phyloP scores from a whole-genome alignment of 2,113 vertebrate species.

The Chloropsis cyanopogon region DNA sequence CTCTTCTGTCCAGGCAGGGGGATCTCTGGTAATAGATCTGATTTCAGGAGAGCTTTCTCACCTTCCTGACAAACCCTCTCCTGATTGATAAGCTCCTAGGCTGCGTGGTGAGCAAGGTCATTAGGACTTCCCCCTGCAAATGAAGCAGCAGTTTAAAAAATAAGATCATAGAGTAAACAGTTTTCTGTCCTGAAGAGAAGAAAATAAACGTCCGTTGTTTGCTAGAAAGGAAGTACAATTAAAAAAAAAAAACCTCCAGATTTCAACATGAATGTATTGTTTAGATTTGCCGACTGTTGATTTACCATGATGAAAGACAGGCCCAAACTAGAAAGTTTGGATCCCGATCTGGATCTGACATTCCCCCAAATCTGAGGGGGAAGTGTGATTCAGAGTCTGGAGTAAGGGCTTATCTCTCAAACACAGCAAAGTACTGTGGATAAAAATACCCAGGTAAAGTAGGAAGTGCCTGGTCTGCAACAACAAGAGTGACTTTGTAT shows the following conservation, averaged over 20 bases:
- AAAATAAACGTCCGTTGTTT: conserved; percentile 55
- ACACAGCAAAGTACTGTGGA: conserved; percentile 6
- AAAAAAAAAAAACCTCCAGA: not conserved
- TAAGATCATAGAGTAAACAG: conserved; percentile 27
- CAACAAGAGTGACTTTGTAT: conserved; percentile 46
- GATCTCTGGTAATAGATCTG: not conserved
- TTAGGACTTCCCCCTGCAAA: conserved; percentile 34
- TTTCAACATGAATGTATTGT: not conserved
- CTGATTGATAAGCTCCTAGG: conserved; percentile 23
- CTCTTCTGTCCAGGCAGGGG: not conserved
- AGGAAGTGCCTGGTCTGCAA: conserved; percentile 48
- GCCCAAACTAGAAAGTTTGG: conserved; percentile 35
- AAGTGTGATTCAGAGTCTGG: not conserved
- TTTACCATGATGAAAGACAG: conserved; percentile 28
- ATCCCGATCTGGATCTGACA: not conserved
- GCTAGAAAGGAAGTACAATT: conserved; percentile 53
- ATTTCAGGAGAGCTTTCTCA: not conserved
- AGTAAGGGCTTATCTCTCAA: conserved; percentile 25
- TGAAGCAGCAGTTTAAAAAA: conserved; percentile 26
- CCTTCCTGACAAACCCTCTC: conserved; percentile 20
- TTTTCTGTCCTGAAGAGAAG: conserved; percentile 42
- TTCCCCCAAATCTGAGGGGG: conserved; percentile 35
- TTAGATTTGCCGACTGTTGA: conserved; percentile 29
- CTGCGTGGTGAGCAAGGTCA: not conserved
- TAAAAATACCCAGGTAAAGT: conserved; percentile 62